phyloP scores from a whole-genome alignment of 1,140 invertebrate genomes.

The Trachymyrmex septentrionalis region DNA sequence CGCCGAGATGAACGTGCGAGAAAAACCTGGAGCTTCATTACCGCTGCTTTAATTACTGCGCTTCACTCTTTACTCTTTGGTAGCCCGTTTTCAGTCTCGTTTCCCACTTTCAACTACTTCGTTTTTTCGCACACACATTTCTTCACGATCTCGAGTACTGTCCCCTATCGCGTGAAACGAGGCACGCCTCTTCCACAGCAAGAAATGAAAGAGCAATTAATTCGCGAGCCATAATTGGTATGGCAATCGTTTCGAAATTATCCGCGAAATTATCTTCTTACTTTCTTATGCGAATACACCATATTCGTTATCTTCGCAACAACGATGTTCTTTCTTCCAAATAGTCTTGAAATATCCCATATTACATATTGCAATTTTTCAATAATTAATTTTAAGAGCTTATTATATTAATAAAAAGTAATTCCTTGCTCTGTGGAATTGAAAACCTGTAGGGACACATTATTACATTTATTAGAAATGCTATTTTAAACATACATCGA shows the following conservation, averaged over 20 bases:
- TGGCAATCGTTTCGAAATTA: constrained; percentile 26
- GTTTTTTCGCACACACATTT: constrained; percentile 19
- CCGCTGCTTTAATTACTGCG: constrained; percentile 54
- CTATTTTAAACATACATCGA: not conserved
- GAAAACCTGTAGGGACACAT: not conserved
- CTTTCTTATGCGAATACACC: constrained; percentile 7
- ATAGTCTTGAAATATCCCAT: not conserved
- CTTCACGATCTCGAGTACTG: constrained; percentile 1
- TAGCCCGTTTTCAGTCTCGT: constrained; percentile 23
- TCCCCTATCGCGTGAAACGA: not conserved
- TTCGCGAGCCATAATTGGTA: constrained; percentile 23
- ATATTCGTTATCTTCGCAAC: not conserved
- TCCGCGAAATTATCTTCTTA: not conserved
- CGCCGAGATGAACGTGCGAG: not conserved
- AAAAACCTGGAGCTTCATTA: constrained; percentile 68
- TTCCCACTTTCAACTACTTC: constrained; percentile 34
- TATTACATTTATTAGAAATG: not conserved
- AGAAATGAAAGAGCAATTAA: constrained; percentile 63
- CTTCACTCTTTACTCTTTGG: constrained; percentile 56
- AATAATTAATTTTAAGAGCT: not conserved
- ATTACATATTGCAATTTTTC: not conserved
- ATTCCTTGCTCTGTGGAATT: not conserved
- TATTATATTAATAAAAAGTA: not conserved
- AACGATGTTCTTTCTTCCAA: not conserved
- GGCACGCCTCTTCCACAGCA: not conserved